Evolutionary conservation across 2,888 invertebrate species (phyloP).

Genomic region (Drepanosiphum platanoidis): DNA sequence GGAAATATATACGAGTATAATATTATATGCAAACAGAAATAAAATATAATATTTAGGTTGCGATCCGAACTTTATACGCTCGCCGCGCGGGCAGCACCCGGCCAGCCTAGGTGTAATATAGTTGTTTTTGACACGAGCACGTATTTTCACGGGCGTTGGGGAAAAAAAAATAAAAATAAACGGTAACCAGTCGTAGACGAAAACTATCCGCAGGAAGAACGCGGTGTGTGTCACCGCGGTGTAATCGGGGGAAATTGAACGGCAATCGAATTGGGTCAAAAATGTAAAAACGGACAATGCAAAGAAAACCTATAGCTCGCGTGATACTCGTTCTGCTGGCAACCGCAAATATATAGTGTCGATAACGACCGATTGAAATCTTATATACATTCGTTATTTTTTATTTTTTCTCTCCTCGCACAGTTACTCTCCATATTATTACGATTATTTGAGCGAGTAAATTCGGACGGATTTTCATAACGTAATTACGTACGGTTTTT

Average conservation of each 20-base stretch:
- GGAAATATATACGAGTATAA: background rate
- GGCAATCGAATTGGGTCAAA: slow-evolving; percentile 50
- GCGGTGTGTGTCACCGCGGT: background rate
- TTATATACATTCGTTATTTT: background rate
- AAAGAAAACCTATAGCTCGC: background rate
- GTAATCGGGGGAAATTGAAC: slow-evolving; percentile 10
- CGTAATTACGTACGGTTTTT: background rate
- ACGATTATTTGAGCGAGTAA: background rate
- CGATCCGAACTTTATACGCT: slow-evolving; percentile 18
- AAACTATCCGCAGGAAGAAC: slow-evolving; percentile 16
- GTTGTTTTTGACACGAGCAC: slow-evolving; percentile 18
- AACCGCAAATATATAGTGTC: background rate
- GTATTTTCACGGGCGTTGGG: background rate
- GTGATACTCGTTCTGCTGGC: too few species aligned
- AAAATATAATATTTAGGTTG: background rate
- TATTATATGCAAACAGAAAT: background rate
- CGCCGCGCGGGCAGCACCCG: background rate
- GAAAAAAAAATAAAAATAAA: background rate
- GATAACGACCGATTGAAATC: background rate
- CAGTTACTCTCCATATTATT: background rate
- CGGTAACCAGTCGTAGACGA: background rate
- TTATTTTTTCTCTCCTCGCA: background rate
- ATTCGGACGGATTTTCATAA: background rate
- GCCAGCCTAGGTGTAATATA: background rate
- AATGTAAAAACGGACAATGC: slow-evolving; percentile 19